Conservation (phyloP, 2,888 invertebrate genomes). For the Nephrocerus scutellatus region DNA sequence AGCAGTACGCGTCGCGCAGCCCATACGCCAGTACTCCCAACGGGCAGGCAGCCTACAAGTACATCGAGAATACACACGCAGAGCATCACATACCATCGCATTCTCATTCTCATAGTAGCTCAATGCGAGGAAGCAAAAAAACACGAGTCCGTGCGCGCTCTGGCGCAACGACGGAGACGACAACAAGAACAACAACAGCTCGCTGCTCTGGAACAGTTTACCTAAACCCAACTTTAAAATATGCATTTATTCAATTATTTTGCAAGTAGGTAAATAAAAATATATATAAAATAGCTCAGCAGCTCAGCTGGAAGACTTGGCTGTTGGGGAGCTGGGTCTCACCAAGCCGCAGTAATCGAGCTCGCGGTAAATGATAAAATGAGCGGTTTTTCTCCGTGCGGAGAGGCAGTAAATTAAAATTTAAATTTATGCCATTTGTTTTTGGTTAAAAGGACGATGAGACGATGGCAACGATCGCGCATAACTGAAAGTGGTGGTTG, state of each 20-base stretch:
- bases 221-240: slow-evolving; percentile 24
- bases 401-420: slow-evolving; percentile 29
- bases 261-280: slow-evolving; percentile 28
- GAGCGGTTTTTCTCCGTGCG: slow-evolving; percentile 23
- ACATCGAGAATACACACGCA: too few relatives aligned
- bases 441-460: slow-evolving; percentile 19
- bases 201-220: slow-evolving; percentile 13
- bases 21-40: too few relatives aligned
- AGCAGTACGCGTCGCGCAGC: too few relatives aligned
- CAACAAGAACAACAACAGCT: neutral
- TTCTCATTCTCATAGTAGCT: too few relatives aligned
- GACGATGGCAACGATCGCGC: slow-evolving; percentile 12
- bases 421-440: slow-evolving; percentile 30
- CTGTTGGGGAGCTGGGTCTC: slow-evolving; percentile 3
- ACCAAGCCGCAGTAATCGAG: neutral
- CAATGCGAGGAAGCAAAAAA: too few relatives aligned
- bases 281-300: slow-evolving; percentile 21
- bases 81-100: too few relatives aligned
- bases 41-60: too few relatives aligned
- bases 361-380: slow-evolving; percentile 19
- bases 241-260: slow-evolving; percentile 32
- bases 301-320: neutral
- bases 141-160: too few relatives aligned
- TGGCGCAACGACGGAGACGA: neutral
- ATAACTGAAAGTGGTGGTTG: too few relatives aligned